These are phyloP conservation scores for Melinopterus prodromus DNA, from an alignment of 2,888 invertebrate genomes.

Conservation along the genomic window DNA sequence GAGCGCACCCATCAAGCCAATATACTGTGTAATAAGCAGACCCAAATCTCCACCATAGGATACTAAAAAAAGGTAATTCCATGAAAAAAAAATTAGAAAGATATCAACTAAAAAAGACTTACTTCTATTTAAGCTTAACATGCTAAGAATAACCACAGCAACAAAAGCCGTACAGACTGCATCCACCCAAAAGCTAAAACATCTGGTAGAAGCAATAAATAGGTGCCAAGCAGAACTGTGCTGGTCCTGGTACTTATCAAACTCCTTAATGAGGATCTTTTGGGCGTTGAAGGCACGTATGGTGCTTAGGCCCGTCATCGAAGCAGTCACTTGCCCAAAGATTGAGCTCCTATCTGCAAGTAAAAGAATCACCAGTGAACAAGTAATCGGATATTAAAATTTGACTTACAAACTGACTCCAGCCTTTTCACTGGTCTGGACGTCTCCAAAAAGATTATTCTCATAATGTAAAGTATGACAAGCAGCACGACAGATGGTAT, in stretches of 20 bases:
- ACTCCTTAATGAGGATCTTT: slow-evolving; percentile 68
- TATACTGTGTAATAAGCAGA: slow-evolving; percentile 55
- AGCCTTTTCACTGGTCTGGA: slow-evolving; percentile 76
- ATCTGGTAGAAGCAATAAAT: slow-evolving; percentile 70
- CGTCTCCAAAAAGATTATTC: slow-evolving; percentile 73
- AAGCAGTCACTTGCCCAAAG: slow-evolving; percentile 77
- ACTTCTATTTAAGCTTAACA: slow-evolving; percentile 43
- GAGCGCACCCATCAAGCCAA: slow-evolving; percentile 64
- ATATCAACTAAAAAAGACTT: slow-evolving; percentile 44
- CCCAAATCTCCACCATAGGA: slow-evolving; percentile 54
- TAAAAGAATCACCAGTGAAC: slow-evolving; percentile 53
- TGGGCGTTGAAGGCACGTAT: slow-evolving; percentile 77
- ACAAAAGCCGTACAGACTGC: slow-evolving; percentile 72
- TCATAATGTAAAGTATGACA: slow-evolving; percentile 68
- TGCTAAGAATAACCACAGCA: slow-evolving; percentile 48
- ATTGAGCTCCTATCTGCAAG: slow-evolving; percentile 80
- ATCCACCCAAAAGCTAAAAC: slow-evolving; percentile 77
- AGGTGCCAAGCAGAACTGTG: slow-evolving; percentile 81
- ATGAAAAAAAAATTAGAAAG: neutral
- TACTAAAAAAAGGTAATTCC: slow-evolving; percentile 27
- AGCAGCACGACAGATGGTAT: slow-evolving; percentile 71
- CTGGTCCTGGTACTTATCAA: slow-evolving; percentile 69
- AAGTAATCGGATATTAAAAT: slow-evolving; percentile 59
- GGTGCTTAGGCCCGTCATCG: slow-evolving; percentile 78
- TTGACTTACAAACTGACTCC: slow-evolving; percentile 70